Conservation (phyloP, 2,113 vertebrate species). For the Pantherophis guttatus region DNA sequence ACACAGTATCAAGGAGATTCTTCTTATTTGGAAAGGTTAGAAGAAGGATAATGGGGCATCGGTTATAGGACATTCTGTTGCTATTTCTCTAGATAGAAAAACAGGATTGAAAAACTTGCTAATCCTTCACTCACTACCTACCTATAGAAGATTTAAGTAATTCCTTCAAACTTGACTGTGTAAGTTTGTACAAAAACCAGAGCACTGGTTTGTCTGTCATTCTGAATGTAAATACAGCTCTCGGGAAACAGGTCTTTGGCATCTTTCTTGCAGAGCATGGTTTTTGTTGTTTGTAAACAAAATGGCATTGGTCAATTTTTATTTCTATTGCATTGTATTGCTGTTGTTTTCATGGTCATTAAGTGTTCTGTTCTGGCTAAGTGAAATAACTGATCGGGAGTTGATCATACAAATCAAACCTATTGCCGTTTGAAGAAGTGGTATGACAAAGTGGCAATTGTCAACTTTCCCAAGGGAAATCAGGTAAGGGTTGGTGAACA, state of each 20-base stretch:
- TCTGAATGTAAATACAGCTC: too few species aligned
- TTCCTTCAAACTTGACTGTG: conserved; percentile 14
- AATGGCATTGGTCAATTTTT: background rate
- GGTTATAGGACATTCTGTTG: background rate
- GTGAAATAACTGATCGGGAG: background rate
- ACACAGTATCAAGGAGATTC: background rate
- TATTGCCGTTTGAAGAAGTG: background rate
- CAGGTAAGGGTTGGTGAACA: background rate
- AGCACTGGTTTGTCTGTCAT: background rate
- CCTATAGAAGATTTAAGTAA: background rate
- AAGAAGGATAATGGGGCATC: background rate
- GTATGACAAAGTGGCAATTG: background rate
- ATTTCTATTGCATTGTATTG: background rate
- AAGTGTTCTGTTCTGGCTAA: background rate
- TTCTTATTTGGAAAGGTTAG: background rate
- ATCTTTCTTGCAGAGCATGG: background rate
- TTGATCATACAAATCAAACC: background rate
- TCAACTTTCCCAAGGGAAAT: background rate
- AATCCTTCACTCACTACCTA: background rate
- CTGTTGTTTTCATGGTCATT: too few species aligned
- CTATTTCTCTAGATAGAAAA: background rate
- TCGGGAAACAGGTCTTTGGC: background rate
- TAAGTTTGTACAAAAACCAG: conserved; percentile 8
- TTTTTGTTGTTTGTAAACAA: background rate
- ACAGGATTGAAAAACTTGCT: background rate